A percentile compares a stretch with the other conserved stretches of the same genome.
phyloP scores from a whole-genome alignment of 2,888 invertebrate species.

The Drosophila limbata region DNA sequence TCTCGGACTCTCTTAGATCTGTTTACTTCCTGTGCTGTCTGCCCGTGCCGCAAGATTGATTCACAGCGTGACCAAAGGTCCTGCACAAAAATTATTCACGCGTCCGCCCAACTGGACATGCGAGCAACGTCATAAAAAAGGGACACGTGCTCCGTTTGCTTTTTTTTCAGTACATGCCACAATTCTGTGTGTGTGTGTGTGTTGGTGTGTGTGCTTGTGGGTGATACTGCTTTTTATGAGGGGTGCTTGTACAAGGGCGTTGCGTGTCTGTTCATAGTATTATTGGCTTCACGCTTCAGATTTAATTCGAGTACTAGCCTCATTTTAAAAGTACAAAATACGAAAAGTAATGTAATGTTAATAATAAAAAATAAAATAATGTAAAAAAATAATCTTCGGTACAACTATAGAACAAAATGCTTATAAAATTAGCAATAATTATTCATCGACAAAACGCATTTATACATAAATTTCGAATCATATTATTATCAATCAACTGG shows the following conservation, averaged over 20 bases:
- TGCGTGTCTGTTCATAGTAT: slow-evolving; percentile 32
- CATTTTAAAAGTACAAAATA: not conserved
- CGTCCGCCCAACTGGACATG: slow-evolving; percentile 73
- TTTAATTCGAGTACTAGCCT: not conserved
- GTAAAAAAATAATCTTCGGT: too few relatives aligned
- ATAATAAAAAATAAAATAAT: too few relatives aligned
- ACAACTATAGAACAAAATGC: too few relatives aligned
- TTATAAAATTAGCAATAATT: too few relatives aligned
- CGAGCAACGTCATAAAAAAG: slow-evolving; percentile 56
- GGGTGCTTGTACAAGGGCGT: slow-evolving; percentile 31
- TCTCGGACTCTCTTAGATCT: slow-evolving; percentile 39
- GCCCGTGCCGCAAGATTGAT: slow-evolving; percentile 74
- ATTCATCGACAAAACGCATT: too few relatives aligned
- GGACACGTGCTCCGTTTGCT: slow-evolving; percentile 68
- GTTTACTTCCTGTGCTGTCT: slow-evolving; percentile 62
- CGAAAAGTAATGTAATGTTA: too few relatives aligned
- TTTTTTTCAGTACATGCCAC: slow-evolving; percentile 20
- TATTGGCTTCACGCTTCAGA: slow-evolving; percentile 28
- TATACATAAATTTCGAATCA: too few relatives aligned
- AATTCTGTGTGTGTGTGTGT: not conserved
- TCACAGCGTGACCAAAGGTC: slow-evolving; percentile 81
- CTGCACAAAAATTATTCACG: slow-evolving; percentile 77
- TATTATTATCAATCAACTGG: too few relatives aligned
- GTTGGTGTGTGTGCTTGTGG: slow-evolving; percentile 6
- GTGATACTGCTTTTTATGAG: slow-evolving; percentile 16